Percentiles rank a stretch among this genome's conserved stretches.
phyloP scores from a whole-genome alignment of 2,797 vertebrate genomes.

The Salarias fasciatus region DNA sequence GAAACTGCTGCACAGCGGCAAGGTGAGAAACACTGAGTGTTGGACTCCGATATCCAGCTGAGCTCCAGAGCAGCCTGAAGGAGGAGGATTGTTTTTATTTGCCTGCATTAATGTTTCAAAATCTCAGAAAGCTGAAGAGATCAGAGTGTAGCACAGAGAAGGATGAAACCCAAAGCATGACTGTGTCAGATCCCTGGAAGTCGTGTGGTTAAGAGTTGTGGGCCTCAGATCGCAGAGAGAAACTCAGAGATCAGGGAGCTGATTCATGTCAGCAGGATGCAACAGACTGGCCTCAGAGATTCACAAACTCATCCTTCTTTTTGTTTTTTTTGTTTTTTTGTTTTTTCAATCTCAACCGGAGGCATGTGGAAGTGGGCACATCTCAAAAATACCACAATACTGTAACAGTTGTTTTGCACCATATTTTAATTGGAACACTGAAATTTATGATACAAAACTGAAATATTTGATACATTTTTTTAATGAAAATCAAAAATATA shows the following conservation, averaged over 20 bases:
- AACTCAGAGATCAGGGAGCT: slow-evolving; percentile 12
- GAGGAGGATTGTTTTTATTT: slow-evolving; percentile 1
- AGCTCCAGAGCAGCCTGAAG: not conserved
- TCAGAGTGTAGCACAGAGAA: not conserved
- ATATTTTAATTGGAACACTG: too few species aligned
- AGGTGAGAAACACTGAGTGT: slow-evolving; percentile 59
- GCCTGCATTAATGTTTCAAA: slow-evolving; percentile 18
- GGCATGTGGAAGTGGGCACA: too few species aligned
- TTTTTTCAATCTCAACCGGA: too few species aligned
- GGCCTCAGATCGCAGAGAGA: slow-evolving; percentile 4
- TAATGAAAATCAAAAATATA: too few species aligned
- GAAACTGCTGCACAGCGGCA: slow-evolving; percentile 93
- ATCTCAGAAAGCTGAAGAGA: not conserved
- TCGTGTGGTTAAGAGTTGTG: not conserved
- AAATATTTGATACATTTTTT: too few species aligned
- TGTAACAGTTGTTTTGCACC: too few species aligned
- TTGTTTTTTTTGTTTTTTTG: too few species aligned
- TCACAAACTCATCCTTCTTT: too few species aligned
- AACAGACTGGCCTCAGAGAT: slow-evolving; percentile 5
- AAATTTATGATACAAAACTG: too few species aligned
- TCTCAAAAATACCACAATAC: too few species aligned
- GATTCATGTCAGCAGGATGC: slow-evolving; percentile 6
- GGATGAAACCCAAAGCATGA: slow-evolving; percentile 11
- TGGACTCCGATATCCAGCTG: not conserved
- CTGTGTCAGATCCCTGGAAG: not conserved